Percentiles rank a stretch among this genome's conserved stretches.
Evolutionary conservation across 2,888 invertebrate genomes (phyloP).

Genomic region (Maniola hyperantus): DNA sequence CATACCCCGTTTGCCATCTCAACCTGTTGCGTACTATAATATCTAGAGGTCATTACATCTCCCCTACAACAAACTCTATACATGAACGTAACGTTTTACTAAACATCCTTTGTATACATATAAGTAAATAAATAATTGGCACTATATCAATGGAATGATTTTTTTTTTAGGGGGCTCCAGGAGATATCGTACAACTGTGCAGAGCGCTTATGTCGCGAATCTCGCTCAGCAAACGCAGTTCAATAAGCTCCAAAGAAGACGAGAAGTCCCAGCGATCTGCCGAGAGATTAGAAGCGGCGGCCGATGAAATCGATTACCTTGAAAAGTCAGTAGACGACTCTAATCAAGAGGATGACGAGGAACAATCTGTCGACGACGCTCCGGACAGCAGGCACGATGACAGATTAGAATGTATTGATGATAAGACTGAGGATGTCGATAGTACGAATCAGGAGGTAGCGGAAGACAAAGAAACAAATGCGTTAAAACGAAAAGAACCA

Average conservation of each 20-base stretch:
- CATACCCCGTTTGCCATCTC: too few relatives aligned
- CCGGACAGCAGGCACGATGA: slow-evolving; percentile 35
- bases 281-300: slow-evolving; percentile 62
- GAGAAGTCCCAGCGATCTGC: slow-evolving; percentile 61
- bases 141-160: not conserved
- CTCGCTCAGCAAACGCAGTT: slow-evolving; percentile 58
- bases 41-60: too few relatives aligned
- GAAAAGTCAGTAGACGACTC: slow-evolving; percentile 53
- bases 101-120: too few relatives aligned
- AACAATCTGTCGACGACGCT: slow-evolving; percentile 42
- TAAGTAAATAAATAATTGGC: too few relatives aligned
- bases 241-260: slow-evolving; percentile 52
- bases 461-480: slow-evolving; percentile 55
- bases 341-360: slow-evolving; percentile 45
- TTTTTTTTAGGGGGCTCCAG: slow-evolving; percentile 65
- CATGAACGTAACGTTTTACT: too few relatives aligned
- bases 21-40: too few relatives aligned
- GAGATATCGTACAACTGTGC: slow-evolving; percentile 66
- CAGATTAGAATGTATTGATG: slow-evolving; percentile 51
- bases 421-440: slow-evolving; percentile 58
- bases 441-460: slow-evolving; percentile 53
- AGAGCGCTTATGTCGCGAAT: slow-evolving; percentile 64
- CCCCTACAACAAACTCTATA: too few relatives aligned
- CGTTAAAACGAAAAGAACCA: slow-evolving; percentile 69
- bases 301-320: slow-evolving; percentile 56